phyloP scores from a whole-genome alignment of 2,113 vertebrate species.

The Triplophysa rosa region DNA sequence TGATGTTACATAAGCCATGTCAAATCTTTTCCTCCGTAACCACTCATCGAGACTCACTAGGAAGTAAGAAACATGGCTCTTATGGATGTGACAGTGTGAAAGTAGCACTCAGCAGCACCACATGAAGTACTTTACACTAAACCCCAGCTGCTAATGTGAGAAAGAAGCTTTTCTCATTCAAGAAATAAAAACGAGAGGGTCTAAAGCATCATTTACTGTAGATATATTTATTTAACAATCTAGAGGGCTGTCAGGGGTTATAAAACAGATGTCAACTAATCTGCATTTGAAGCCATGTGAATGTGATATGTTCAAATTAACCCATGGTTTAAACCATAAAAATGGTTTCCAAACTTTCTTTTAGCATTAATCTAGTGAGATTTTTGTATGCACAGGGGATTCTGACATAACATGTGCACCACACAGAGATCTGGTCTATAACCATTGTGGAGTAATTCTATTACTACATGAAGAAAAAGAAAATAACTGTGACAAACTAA shows the following conservation, averaged over 20 bases:
- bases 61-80: conserved; percentile 3
- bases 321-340: no score
- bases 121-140: conserved; percentile 34
- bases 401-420: no score
- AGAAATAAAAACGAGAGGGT: neutral
- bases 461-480: no score
- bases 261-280: neutral
- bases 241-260: neutral
- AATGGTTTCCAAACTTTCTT: no score
- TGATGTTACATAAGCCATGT: conserved; percentile 1
- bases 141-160: conserved; percentile 19
- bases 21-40: conserved; percentile 4
- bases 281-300: no score
- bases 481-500: no score
- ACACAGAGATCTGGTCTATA: no score
- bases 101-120: conserved; percentile 18
- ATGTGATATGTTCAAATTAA: no score
- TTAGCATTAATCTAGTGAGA: no score
- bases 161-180: conserved; percentile 21
- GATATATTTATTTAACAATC: conserved; percentile 35
- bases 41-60: neutral
- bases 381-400: no score
- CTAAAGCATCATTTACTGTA: neutral
- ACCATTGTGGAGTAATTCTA: no score
- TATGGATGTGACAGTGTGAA: conserved; percentile 9